A percentile compares a stretch with the other conserved stretches of the same genome.
Evolutionary conservation across 2,797 vertebrate species (phyloP).

Genomic region (Sebastes umbrosus): DNA sequence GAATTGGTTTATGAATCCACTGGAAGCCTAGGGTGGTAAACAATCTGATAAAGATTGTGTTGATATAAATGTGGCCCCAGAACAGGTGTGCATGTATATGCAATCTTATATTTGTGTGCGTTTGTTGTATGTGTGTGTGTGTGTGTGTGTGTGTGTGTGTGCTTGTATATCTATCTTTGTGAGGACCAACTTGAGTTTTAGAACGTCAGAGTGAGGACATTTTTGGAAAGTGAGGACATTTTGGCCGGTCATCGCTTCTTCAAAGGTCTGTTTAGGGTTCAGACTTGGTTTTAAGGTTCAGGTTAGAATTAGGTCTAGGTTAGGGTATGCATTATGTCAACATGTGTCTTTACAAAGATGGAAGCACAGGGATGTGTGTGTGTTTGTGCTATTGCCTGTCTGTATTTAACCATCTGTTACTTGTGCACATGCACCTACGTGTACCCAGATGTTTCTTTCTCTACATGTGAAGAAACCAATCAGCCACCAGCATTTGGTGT

Average conservation of each 20-base stretch:
- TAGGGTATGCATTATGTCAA: background rate
- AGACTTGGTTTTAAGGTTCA: background rate
- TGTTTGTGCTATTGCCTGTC: background rate
- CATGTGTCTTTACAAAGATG: background rate
- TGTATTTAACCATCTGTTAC: conserved; percentile 14
- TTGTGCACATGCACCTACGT: background rate
- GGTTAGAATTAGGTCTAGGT: too few species aligned
- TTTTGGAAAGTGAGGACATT: background rate
- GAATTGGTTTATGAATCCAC: background rate
- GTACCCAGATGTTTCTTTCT: conserved; percentile 29
- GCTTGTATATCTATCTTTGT: background rate
- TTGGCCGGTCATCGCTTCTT: background rate
- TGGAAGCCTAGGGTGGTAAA: background rate
- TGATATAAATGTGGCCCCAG: background rate
- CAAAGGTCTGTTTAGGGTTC: background rate
- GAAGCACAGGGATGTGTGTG: background rate
- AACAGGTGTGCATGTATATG: background rate
- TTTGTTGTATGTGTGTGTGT: background rate
- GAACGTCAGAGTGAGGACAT: background rate
- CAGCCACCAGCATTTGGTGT: conserved; percentile 37
- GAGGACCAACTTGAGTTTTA: background rate
- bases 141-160: background rate
- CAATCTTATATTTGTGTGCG: background rate
- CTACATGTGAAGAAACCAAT: conserved; percentile 46
- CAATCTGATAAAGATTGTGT: background rate